A percentile compares a stretch with the other conserved stretches of the same genome.
phyloP scores from a whole-genome alignment of 2,888 invertebrate species.

The Prenolepis imparis region DNA sequence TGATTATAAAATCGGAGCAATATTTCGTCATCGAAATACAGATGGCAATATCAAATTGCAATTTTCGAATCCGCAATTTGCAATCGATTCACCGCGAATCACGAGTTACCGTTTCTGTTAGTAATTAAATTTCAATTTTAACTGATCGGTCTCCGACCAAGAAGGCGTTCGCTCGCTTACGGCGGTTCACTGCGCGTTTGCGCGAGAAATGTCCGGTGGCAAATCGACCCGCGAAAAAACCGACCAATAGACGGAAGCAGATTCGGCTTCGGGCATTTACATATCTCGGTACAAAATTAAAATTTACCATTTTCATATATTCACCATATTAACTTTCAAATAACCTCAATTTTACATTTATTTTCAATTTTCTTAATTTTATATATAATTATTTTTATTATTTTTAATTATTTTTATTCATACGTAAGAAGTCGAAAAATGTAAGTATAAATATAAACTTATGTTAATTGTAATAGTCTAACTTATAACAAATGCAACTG shows the following conservation, averaged over 20 bases:
- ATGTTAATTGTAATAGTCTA: neutral
- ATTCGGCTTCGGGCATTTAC: constrained; percentile 19
- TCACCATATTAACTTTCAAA: neutral
- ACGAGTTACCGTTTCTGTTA: constrained; percentile 10
- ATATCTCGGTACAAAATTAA: constrained; percentile 6
- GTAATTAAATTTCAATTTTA: constrained; percentile 42
- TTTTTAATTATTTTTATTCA: neutral
- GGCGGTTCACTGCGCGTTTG: constrained; percentile 71
- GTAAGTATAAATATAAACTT: neutral
- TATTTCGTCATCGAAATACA: neutral
- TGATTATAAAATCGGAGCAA: neutral
- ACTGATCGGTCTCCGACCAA: constrained; percentile 28
- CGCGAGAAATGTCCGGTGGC: constrained; percentile 74
- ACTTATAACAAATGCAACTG: neutral
- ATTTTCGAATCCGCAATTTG: constrained; percentile 4
- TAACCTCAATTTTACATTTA: neutral
- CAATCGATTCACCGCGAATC: neutral
- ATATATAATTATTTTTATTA: neutral
- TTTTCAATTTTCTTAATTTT: neutral
- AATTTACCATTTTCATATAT: constrained; percentile 21
- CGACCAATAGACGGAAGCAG: constrained; percentile 68
- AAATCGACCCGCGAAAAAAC: constrained; percentile 84
- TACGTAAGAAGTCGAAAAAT: neutral
- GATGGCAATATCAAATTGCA: neutral
- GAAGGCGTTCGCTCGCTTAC: constrained; percentile 20